Base-by-base conservation (phyloP, 30 jellyfish, hydroid and myxozoan genomes). In the Nemopilema nomurai region DNA sequence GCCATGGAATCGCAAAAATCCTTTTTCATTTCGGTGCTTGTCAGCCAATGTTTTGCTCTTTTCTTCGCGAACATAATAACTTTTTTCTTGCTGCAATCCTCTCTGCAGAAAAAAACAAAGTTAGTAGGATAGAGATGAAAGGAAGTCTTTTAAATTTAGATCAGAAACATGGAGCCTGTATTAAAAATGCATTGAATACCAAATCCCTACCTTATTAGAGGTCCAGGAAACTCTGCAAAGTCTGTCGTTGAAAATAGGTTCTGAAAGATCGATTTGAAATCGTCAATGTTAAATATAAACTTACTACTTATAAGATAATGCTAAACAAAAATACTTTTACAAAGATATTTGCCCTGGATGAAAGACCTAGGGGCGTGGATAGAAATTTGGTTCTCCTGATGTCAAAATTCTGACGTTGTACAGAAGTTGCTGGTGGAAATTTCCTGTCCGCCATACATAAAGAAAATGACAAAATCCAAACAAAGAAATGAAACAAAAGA, bases 1-100 rank as follows among this genome's bases (percentile, higher is more conserved):
- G 92, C 69, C 33, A 78, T 21, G 1, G 90, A 65, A 6, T 81
- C 84, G 77, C 89, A 75, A 23, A 4, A 63, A 28, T 81, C 91
- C 28, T 82, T 81, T 63, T 41, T 65, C 89, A 80, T 28, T 17
- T 81, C 91, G 18, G 97, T 69, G 20, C 82, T 63, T 16, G 89
- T 16, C 63, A 62, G 67, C 89, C 88, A 87, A 30, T 62, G 22
- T 22, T 77, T 71, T 7, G 90, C 91, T 75, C 76, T 81, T 29
- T 31, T 50, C 16, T 31, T 73, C 8, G 92, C 91, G 74, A 89
- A 89, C 27, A 33, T 25, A 8, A 89, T 51, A 13, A 89, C 83
- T 19, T 85, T 79, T 72, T 82, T 89, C 64, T 89, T 89, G 51
- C 92, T 80, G 1, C 92, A 80, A 57, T 77, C 90, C 32, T 84